Evolutionary conservation across 2,797 vertebrate species (phyloP).

Genomic region (Merluccius polli): DNA sequence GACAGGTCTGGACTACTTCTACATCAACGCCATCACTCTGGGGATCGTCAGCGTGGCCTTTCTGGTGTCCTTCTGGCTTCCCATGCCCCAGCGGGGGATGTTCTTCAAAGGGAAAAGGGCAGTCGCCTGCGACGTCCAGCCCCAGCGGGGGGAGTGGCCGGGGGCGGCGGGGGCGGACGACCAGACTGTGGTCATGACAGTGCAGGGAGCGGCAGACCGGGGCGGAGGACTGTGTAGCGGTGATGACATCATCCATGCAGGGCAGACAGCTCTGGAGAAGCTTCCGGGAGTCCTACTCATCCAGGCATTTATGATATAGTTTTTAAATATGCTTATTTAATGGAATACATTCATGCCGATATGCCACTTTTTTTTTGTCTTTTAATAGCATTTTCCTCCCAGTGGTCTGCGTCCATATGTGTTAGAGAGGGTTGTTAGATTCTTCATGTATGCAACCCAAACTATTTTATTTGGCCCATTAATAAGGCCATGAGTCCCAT

Average conservation of each 20-base stretch:
- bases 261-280: constrained; percentile 61
- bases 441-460: background rate
- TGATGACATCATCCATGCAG: constrained; percentile 37
- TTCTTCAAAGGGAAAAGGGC: constrained; percentile 59
- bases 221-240: constrained; percentile 46
- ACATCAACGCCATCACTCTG: constrained; percentile 67
- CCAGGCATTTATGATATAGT: constrained; percentile 37
- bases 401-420: background rate
- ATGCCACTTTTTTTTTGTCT: too few species aligned
- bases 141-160: constrained; percentile 33
- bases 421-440: background rate
- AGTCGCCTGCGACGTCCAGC: constrained; percentile 21
- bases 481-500: background rate
- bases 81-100: constrained; percentile 65
- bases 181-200: constrained; percentile 16
- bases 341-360: background rate
- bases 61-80: constrained; percentile 63
- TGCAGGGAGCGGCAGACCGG: constrained; percentile 21
- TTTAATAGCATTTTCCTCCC: background rate
- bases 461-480: background rate
- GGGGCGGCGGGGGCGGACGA: constrained; percentile 30
- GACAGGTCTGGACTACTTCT: constrained; percentile 63
- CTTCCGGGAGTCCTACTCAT: constrained; percentile 70
- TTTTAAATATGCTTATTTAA: background rate
- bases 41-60: constrained; percentile 63